These are phyloP conservation scores for Peromyscus nudipes DNA, from an alignment of 2,797 vertebrate species.

Conservation along the genomic window DNA sequence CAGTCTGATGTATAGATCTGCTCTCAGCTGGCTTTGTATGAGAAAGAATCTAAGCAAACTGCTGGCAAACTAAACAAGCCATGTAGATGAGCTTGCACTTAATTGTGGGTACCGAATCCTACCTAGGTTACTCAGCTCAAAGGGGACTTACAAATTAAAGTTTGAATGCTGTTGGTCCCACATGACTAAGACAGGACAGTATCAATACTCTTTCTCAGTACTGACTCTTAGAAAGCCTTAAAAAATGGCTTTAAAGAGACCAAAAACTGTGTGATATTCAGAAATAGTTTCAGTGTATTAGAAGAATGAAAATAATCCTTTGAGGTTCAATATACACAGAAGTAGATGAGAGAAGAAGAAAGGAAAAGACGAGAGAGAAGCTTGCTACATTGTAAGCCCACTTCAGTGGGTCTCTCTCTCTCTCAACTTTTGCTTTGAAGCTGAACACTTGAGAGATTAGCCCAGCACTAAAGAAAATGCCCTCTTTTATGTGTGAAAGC, in stretches of 20 bases:
- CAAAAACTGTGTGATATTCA: constrained; percentile 80
- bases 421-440: constrained; percentile 90
- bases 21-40: neutral
- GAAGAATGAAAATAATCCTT: constrained; percentile 84
- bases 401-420: constrained; percentile 55
- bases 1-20: neutral
- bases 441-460: constrained; percentile 95
- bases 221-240: constrained; percentile 63
- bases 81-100: neutral
- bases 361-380: constrained; percentile 59
- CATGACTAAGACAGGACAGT: neutral
- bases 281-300: constrained; percentile 74
- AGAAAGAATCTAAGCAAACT: constrained; percentile 12
- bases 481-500: constrained; percentile 93
- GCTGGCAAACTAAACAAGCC: neutral
- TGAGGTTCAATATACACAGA: constrained; percentile 76
- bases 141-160: neutral
- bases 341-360: constrained; percentile 38
- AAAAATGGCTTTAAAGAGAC: constrained; percentile 66
- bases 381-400: constrained; percentile 74
- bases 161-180: neutral
- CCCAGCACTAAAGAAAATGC: constrained; percentile 93
- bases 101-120: neutral
- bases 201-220: constrained; percentile 41
- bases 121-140: neutral